Evolutionary conservation across 2,797 vertebrate species (phyloP), one percentile per base, ranked within the genome.

Genomic region (Betta splendens): DNA sequence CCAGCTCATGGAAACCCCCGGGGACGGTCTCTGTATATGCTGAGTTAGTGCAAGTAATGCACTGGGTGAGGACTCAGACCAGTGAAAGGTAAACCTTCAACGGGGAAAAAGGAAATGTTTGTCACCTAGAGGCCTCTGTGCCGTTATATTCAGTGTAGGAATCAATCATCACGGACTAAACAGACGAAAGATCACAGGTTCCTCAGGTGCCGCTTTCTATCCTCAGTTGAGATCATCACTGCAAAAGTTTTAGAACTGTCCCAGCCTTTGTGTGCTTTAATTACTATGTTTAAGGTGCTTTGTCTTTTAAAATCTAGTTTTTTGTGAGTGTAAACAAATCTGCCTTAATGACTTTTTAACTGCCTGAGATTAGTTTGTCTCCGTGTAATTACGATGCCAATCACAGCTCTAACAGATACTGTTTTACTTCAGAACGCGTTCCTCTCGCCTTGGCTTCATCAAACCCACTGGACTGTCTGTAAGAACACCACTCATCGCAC

Each of bases 341-440:
- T n/a, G n/a, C n/a, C n/a, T n/a, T n/a, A n/a, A n/a, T n/a, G n/a
- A n/a, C n/a, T n/a, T n/a, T n/a, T n/a, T n/a, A 39, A 39, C 11
- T 5, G 4, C 25, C 25, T 21, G 20, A 4, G 26, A 58, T 57
- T 31, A 45, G 20, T 38, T 28, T 13, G 8, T 44, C 18, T 64
- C 15, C 31, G 8, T 21, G 22, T 47, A 51, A 75, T 49, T 32
- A 40, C 57, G 11, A 64, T 11, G 16, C 12, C 2, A 45, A 37
- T 60, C 38, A 29, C 12, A 26, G 17, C 33, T 5, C 2, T 17
- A 37, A 37, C 20, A 61, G 29, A 47, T 53, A 58, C n/a, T n/a
- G n/a, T n/a, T n/a, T 54, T 35, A 25, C 18, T 32, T 31, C 9
- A 36, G 36, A 65, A 49, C 50, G 12, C 16, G 17, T n/a, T 28